Conservation (phyloP, 2,113 vertebrate species). For the Elephantulus edwardii region DNA sequence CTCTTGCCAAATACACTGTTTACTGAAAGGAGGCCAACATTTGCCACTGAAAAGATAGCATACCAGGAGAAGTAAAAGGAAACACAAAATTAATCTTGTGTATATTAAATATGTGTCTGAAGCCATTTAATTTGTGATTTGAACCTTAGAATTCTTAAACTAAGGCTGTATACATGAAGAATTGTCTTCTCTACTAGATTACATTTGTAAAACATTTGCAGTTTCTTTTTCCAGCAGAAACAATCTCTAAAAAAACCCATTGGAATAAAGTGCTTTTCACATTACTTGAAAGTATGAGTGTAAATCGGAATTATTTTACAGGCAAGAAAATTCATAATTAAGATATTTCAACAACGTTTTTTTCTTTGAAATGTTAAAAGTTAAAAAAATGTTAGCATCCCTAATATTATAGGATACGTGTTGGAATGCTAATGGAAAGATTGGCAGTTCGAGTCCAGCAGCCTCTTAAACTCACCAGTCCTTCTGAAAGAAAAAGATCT, state of each 20-base stretch:
- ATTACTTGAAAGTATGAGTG: constrained; percentile 6
- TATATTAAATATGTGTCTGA: constrained; percentile 63
- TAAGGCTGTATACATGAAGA: constrained; percentile 12
- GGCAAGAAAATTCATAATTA: constrained; percentile 28
- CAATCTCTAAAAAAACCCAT: neutral
- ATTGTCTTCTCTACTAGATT: neutral
- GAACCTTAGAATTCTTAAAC: constrained; percentile 47
- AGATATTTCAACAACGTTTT: neutral
- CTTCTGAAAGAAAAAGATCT: no score
- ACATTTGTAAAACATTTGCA: neutral
- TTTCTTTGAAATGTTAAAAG: constrained; percentile 47
- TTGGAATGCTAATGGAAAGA: no score
- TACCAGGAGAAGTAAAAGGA: constrained; percentile 67
- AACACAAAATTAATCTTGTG: constrained; percentile 57
- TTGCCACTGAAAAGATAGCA: constrained; percentile 59
- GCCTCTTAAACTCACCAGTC: no score
- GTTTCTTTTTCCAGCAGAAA: constrained; percentile 29
- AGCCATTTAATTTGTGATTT: constrained; percentile 62
- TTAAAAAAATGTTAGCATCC: no score
- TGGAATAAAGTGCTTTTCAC: neutral
- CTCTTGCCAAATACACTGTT: constrained; percentile 61
- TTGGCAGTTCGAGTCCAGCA: no score
- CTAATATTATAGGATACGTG: no score
- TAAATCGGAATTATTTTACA: constrained; percentile 13
- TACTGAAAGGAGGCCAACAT: constrained; percentile 41